Evolutionary conservation across 2,113 vertebrate species (phyloP), one percentile per base, ranked within the genome.

Genomic region (Elephas maximus): DNA sequence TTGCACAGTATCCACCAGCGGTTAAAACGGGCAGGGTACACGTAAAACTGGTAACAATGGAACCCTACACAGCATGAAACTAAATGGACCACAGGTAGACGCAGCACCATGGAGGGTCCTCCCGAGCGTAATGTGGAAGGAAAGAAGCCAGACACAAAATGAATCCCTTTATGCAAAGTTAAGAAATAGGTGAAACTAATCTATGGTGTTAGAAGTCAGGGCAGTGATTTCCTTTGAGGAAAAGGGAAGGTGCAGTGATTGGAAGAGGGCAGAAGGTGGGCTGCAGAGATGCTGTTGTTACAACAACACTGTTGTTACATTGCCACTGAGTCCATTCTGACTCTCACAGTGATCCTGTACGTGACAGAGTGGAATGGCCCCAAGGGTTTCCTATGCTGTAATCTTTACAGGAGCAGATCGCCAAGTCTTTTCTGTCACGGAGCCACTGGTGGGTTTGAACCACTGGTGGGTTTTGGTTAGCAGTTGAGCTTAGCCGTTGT

Each of bases 81-180:
- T 21, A 74, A 33, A 63, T 14, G 6, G 33, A 67, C 23, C 11
- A 57, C 21, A 67, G 69, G 26, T 84, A 53, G 20, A 60, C 53
- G 14, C 2, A 10, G 88, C 26, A 63, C 33, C 12, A 18, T 6
- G 57, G 57, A 37, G 48, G 45, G 60, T 48, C 88, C 60, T 83
- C 17, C 44, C 18, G 92, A 57, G 45, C 10, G 2, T 67, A 37
- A 77, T n/a, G 44, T n/a, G 41, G 33, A 86, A 4, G 41, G 33
- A 80, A 95, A 88, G 67, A 44, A 95, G 45, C 23, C 83, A 88
- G 65, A 67, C 37, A 67, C 3, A 92, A 95, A 94, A 73, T 15
- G 10, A 82, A 12, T 67, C 53, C 1, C 17, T 77, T 90, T 90
- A 60, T 1, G 18, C 24, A 18, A 83, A 76, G 48, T 37, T 78